Conservation (phyloP, 2,797 vertebrate genomes). For the Coracias cyanogaster region DNA sequence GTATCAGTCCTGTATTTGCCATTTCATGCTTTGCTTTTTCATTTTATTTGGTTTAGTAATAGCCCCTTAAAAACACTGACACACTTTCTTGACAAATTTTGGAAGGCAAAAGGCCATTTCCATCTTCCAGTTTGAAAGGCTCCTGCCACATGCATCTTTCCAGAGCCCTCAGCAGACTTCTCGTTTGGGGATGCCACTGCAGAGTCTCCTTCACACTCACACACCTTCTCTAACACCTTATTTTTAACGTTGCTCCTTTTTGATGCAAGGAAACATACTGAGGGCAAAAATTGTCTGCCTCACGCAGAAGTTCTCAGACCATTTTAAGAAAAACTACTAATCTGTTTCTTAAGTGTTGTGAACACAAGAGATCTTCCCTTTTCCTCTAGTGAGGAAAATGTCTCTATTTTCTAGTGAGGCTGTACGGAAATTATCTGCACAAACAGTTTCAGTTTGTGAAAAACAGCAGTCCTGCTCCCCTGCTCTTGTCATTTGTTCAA, state of each 20-base stretch:
- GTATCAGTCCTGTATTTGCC: neutral
- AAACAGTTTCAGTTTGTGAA: neutral
- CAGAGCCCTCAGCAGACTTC: neutral
- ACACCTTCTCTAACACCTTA: neutral
- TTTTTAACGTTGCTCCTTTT: neutral
- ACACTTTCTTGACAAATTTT: neutral
- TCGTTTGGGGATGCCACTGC: neutral
- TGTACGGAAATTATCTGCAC: neutral
- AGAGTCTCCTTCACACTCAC: neutral
- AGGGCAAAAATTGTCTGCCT: neutral
- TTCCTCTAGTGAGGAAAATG: neutral
- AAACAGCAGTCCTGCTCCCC: neutral
- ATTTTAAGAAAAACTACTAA: neutral
- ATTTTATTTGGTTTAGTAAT: neutral
- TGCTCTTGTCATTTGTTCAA: neutral
- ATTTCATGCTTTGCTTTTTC: constrained; percentile 36
- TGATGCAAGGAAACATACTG: neutral
- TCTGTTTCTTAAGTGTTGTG: neutral
- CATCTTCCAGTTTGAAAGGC: neutral
- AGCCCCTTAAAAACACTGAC: neutral
- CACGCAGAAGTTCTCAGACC: neutral
- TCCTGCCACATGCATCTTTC: neutral
- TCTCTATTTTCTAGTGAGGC: neutral
- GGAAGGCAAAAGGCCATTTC: neutral
- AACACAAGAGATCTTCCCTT: neutral